Evolutionary conservation across 2,113 vertebrate species (phyloP), one percentile per base, ranked within the genome.

Genomic region (Oreotrochilus melanogaster): DNA sequence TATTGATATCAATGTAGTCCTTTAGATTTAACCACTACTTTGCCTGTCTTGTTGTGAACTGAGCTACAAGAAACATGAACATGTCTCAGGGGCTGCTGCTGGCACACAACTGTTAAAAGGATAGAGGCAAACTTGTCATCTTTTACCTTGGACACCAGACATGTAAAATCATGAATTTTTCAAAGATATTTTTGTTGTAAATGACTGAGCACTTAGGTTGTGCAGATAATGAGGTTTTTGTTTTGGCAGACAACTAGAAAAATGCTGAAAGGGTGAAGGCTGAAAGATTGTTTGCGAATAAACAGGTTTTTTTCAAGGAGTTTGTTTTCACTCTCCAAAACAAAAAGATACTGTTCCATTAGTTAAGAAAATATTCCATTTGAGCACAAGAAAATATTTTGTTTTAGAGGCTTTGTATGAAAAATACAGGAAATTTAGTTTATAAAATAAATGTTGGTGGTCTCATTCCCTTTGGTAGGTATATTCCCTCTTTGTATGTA

Each of bases 401-500:
- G 31, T 8, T 94, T 86, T 78, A 60, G 27, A 84, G 56, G 15
- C n/a, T 35, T 81, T 14, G 21, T 84, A 78, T 87, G 72, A 88
- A 88, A 92, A 94, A 64, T 66, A 58, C 31, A 47, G 64, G 48
- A 58, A 48, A 66, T 30, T 53, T 70, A 71, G 71, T 73, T 88
- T 91, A 58, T 73, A 58, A 88, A 93, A 66, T 33, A 73, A 60
- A 22, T 50, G 66, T 27, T 94, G 71, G 62, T 94, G 50, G 71
- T 88, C 78, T 79, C 37, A 24, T 76, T 93, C 25, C 24, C 28
- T 11, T 58, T 86, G 67, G 18, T 48, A 61, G 25, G 15, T 57
- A 11, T 71, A 23, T 27, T 81, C 25, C 37, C 11, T 53, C 56
- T 78, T 64, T 43, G 21, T 42, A 27, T 5, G 30, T 81, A 6